Evolutionary conservation across 2,888 invertebrate genomes (phyloP).

Genomic region (Crossocerus cetratus): DNA sequence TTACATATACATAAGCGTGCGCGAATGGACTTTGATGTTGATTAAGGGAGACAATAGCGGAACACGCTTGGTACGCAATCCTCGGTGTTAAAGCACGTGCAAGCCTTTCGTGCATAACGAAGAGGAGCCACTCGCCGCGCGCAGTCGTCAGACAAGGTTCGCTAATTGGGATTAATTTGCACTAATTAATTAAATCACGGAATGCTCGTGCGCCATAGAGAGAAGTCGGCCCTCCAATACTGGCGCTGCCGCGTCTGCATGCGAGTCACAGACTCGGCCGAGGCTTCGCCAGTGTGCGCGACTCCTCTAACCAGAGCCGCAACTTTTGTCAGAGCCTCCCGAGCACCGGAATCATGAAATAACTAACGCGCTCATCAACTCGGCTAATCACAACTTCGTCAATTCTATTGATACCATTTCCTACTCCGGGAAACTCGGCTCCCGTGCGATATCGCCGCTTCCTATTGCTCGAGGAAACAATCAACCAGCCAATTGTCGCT

Average conservation of each 20-base stretch:
- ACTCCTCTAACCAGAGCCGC: slow-evolving; percentile 36
- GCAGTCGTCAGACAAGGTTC: slow-evolving; percentile 63
- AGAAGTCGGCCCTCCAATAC: slow-evolving; percentile 5
- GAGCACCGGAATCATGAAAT: slow-evolving; percentile 34
- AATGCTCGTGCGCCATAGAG: slow-evolving; percentile 52
- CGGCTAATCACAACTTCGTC: too few relatives aligned
- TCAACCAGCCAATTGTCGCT: too few relatives aligned
- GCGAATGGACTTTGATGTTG: too few relatives aligned
- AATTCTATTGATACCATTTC: too few relatives aligned
- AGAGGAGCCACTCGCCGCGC: slow-evolving; percentile 52
- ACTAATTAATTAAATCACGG: slow-evolving; percentile 72
- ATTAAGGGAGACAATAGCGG: neutral
- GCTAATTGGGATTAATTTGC: slow-evolving; percentile 73
- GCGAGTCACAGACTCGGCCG: too few relatives aligned
- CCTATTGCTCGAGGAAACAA: too few relatives aligned
- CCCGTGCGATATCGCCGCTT: too few relatives aligned
- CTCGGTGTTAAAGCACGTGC: slow-evolving; percentile 50
- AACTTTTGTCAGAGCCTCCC: slow-evolving; percentile 40
- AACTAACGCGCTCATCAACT: slow-evolving; percentile 13
- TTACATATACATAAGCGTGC: neutral
- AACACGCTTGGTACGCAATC: slow-evolving; percentile 1
- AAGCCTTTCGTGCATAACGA: slow-evolving; percentile 52
- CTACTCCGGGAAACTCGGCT: too few relatives aligned
- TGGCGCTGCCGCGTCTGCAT: neutral
- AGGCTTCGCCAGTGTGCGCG: too few relatives aligned